Percentiles rank a stretch among this genome's conserved stretches.
These are phyloP conservation scores for Sarcoramphus papa DNA, from an alignment of 2,797 vertebrate species.

Conservation along the genomic window DNA sequence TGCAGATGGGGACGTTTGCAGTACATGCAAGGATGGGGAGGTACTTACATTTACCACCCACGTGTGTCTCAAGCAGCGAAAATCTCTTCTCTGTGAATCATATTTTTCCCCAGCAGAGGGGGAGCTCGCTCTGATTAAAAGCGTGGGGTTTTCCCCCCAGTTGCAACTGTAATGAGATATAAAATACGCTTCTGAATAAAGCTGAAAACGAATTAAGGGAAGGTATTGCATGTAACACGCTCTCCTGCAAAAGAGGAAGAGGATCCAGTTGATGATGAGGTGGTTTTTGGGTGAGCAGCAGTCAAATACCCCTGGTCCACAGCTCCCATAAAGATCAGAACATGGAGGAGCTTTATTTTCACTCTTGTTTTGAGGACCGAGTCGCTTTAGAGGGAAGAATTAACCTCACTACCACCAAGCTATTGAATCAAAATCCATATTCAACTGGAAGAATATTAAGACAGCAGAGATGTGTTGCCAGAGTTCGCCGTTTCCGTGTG, in stretches of 20 bases:
- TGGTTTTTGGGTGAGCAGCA: neutral
- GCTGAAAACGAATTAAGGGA: neutral
- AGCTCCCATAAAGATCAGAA: neutral
- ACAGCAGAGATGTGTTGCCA: neutral
- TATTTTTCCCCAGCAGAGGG: constrained; percentile 52
- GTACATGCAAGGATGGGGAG: neutral
- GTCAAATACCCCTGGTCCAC: neutral
- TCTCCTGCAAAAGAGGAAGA: neutral
- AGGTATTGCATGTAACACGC: neutral
- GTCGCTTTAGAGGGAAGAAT: neutral
- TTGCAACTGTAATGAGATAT: neutral
- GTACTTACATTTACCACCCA: neutral
- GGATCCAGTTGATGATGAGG: neutral
- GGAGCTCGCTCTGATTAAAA: constrained; percentile 16
- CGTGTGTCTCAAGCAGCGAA: neutral
- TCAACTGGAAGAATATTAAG: neutral
- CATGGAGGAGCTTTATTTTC: neutral
- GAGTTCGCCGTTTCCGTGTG: fast-evolving
- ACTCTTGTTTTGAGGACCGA: neutral
- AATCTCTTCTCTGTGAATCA: neutral
- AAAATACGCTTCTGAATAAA: neutral
- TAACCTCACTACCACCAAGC: neutral
- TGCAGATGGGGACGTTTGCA: neutral
- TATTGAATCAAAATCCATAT: neutral
- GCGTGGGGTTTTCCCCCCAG: neutral